Percentiles rank a stretch among this genome's conserved stretches.
These are phyloP conservation scores for Bradypodion ventrale DNA, from an alignment of 2,797 vertebrate species.

Conservation along the genomic window DNA sequence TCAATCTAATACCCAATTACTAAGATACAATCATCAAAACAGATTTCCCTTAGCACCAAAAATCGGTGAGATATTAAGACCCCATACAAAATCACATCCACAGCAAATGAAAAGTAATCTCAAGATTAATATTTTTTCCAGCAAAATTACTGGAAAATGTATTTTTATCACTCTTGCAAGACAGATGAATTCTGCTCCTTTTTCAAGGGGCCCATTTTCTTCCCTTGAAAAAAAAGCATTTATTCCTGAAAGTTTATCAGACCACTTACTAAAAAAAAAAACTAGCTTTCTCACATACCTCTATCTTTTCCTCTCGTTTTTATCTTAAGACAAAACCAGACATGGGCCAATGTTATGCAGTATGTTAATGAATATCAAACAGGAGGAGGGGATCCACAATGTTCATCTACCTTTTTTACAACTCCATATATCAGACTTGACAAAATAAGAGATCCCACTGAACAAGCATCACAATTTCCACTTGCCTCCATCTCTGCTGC, in stretches of 20 bases:
- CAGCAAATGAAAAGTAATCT: not conserved
- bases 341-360: not conserved
- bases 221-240: not conserved
- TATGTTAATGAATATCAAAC: not conserved
- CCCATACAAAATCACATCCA: not conserved
- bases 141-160: not conserved
- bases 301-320: not conserved
- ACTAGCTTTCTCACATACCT: not conserved
- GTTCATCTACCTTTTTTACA: not conserved
- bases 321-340: not conserved
- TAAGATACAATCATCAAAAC: not conserved
- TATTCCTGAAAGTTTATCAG: not conserved
- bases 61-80: not conserved
- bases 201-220: not conserved
- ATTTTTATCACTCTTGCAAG: not conserved
- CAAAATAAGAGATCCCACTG: not conserved
- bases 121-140: not conserved
- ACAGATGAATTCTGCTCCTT: not conserved
- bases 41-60: not conserved
- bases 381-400: too few relatives aligned
- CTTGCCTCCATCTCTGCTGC: not conserved
- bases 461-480: not conserved
- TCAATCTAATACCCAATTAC: not conserved
- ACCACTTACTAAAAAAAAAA: not conserved
- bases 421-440: not conserved